Percentiles rank a stretch among this genome's conserved stretches.
Conservation (phyloP, 2,113 vertebrate genomes). For the Xenopus tropicalis region DNA sequence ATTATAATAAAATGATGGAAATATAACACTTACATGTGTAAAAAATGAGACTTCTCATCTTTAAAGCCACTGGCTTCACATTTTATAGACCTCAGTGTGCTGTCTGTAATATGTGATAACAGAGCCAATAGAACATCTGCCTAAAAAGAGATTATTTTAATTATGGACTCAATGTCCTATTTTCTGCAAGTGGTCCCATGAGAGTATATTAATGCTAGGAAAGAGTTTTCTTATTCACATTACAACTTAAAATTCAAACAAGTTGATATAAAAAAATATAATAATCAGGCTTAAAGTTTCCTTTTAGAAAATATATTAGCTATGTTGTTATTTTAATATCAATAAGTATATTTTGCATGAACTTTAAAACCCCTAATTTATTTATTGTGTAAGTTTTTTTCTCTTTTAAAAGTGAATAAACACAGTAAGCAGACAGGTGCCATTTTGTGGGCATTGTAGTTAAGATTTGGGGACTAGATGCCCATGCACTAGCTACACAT, state of each 20-base stretch:
- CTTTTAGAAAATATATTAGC: neutral
- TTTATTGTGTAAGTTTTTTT: too few species aligned
- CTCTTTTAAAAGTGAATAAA: too few species aligned
- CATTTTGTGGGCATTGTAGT: too few species aligned
- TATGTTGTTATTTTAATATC: too few species aligned
- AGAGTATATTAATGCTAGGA: slow-evolving; percentile 56
- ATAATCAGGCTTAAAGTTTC: slow-evolving; percentile 45
- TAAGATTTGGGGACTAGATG: too few species aligned
- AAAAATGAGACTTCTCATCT: slow-evolving; percentile 74
- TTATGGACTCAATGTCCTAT: slow-evolving; percentile 78
- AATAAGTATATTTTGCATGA: too few species aligned
- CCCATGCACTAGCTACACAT: too few species aligned
- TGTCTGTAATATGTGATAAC: slow-evolving; percentile 77
- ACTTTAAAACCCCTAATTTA: too few species aligned
- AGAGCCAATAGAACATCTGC: slow-evolving; percentile 75
- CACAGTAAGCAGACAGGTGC: too few species aligned
- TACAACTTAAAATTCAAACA: slow-evolving; percentile 58
- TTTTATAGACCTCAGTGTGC: slow-evolving; percentile 77
- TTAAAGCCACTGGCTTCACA: slow-evolving; percentile 71
- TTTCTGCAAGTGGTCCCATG: slow-evolving; percentile 72
- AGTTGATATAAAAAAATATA: slow-evolving; percentile 53
- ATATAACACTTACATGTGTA: slow-evolving; percentile 59
- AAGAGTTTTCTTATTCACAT: slow-evolving; percentile 65
- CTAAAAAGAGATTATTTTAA: slow-evolving; percentile 79
- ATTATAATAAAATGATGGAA: too few species aligned